phyloP scores from a whole-genome alignment of 2,888 invertebrate genomes.

The Andrena dorsata region DNA sequence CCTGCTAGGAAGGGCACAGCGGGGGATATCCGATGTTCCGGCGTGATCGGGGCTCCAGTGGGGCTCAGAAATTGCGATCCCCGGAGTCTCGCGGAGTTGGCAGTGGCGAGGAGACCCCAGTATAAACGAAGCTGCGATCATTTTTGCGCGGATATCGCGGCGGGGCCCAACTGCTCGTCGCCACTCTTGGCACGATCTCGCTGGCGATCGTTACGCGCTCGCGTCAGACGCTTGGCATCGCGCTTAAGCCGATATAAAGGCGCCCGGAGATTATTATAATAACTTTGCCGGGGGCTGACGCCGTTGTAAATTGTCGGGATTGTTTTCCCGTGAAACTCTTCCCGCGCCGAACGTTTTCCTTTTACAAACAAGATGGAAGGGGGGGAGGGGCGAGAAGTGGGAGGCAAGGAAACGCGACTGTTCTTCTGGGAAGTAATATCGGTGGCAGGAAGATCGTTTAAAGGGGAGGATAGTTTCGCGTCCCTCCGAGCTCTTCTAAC shows the following conservation, averaged over 20 bases:
- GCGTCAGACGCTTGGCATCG: slow-evolving; percentile 63
- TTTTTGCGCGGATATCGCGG: slow-evolving; percentile 59
- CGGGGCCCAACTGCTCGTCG: slow-evolving; percentile 47
- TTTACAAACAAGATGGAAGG: not conserved
- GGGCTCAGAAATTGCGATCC: slow-evolving; percentile 34
- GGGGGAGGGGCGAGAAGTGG: not conserved
- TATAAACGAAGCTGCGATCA: slow-evolving; percentile 64
- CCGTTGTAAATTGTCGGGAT: slow-evolving; percentile 45
- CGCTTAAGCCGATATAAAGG: slow-evolving; percentile 66
- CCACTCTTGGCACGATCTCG: slow-evolving; percentile 67
- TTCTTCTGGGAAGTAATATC: slow-evolving; percentile 1
- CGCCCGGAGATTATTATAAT: slow-evolving; percentile 68
- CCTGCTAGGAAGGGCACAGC: slow-evolving; percentile 27
- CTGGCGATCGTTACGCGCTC: slow-evolving; percentile 56
- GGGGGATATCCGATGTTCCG: slow-evolving; percentile 16
- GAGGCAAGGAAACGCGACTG: not conserved
- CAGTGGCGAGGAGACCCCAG: slow-evolving; percentile 42
- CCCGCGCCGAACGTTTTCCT: not conserved
- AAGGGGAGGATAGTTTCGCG: not conserved
- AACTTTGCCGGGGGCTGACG: slow-evolving; percentile 53
- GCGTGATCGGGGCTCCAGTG: not conserved
- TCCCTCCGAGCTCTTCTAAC: too few relatives aligned
- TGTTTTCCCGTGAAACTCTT: slow-evolving; percentile 39
- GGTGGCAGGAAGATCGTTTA: not conserved
- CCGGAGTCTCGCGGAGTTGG: slow-evolving; percentile 57